Base-by-base conservation (phyloP, 53 echinoderm and acorn worm genomes). In the Henricia sp. region DNA sequence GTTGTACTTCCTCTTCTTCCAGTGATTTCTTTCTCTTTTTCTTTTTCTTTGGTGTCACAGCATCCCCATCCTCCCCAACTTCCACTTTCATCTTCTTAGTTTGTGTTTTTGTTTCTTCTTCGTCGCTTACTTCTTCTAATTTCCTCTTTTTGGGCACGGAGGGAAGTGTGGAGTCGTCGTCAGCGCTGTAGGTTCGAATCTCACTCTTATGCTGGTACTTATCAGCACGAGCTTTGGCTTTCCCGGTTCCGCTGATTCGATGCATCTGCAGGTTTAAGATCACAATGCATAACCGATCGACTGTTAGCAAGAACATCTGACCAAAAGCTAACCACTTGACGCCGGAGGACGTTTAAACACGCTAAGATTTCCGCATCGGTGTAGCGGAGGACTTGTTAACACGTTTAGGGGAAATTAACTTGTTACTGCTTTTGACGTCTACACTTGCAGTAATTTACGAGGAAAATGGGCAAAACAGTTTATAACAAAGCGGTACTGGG, bases 131-230 rank as follows among this genome's bases (percentile, higher is more conserved):
- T 19, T 76, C 85, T 32, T 94, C 85, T 5, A 89, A 67, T 34
- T 87, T 88, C 36, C 91, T 75, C 88, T 94, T 96, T 83, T 92
- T 95, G 9, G 83, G 58, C 20, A 77, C 87, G 1, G 95, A 90
- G 21, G 99, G 99, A 16, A 99, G 84, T 29, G 99, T 99, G 50
- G 99, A 99, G 70, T 99, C 99, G 88, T 92, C 88, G 32, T 77
- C 92, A 2, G 92, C 41, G 85, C 93, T 90, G 68, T 99, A 99
- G 21, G 91, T 93, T 36, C 80, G 50, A 25, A 95, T 74, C 55
- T 99, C 99, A 43, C 95, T 99, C 90, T 93, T 99, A 64, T 92
- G 85, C 21, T 88, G 80, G 83, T 99, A 99, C 77, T 99, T 99
- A 72, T 95, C 99, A 34, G 93, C 86, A 34, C 91, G 84, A 32